phyloP scores from a whole-genome alignment of 1,140 invertebrate species.

The Zophobas morio region DNA sequence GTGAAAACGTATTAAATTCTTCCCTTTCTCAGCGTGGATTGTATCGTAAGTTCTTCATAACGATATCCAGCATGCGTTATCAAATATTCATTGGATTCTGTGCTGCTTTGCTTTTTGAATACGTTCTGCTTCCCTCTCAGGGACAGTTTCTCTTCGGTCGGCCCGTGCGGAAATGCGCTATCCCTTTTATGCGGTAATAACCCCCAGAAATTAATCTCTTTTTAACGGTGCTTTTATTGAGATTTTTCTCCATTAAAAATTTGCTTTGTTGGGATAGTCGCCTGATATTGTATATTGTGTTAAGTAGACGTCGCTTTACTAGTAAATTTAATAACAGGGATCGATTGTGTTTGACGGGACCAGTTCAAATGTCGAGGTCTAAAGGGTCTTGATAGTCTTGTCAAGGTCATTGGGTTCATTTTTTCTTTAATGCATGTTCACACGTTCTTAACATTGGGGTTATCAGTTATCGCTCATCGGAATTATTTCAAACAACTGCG shows the following conservation, averaged over 20 bases:
- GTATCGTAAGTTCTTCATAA: conserved; percentile 30
- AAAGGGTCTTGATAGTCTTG: conserved; percentile 34
- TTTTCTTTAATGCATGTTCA: conserved; percentile 11
- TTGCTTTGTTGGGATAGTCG: conserved; percentile 1
- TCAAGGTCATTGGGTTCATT: conserved; percentile 39
- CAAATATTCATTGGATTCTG: conserved; percentile 45
- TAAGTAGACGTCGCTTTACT: not conserved
- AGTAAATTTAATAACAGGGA: conserved; percentile 25
- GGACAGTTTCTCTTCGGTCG: conserved; percentile 31
- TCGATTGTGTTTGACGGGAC: conserved; percentile 40
- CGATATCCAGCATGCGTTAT: conserved; percentile 35
- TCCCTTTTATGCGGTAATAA: conserved; percentile 28
- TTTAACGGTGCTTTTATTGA: conserved; percentile 3
- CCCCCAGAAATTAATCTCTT: conserved; percentile 15
- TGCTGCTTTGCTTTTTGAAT: conserved; percentile 43
- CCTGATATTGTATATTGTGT: conserved; percentile 8
- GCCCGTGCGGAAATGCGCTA: conserved; percentile 19
- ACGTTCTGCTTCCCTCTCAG: conserved; percentile 25
- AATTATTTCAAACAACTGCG: conserved; percentile 18
- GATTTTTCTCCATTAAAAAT: conserved; percentile 22
- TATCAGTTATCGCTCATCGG: conserved; percentile 26
- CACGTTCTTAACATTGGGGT: conserved; percentile 7
- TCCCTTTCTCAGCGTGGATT: conserved; percentile 11
- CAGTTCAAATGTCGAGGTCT: conserved; percentile 45
- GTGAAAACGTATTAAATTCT: conserved; percentile 13